A percentile compares a stretch with the other conserved stretches of the same genome.
Conservation (phyloP, 2,888 invertebrate species). For the Drosophila imparisetae region DNA sequence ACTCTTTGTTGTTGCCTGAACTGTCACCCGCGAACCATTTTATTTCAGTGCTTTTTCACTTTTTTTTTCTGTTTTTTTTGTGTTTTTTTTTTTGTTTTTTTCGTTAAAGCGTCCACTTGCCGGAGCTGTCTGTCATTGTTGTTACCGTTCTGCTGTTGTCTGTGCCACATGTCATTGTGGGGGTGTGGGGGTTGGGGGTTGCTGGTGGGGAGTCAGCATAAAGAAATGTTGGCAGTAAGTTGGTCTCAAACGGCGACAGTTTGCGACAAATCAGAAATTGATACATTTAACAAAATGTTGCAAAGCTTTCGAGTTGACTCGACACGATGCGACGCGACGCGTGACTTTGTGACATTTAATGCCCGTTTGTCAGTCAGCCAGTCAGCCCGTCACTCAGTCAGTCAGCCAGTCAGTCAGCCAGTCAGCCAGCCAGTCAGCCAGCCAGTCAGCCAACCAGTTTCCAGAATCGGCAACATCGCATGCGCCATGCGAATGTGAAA, state of each 20-base stretch:
- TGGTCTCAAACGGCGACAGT: slow-evolving; percentile 42
- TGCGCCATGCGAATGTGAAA: slow-evolving; percentile 68
- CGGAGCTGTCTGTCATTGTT: slow-evolving; percentile 46
- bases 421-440: slow-evolving; percentile 4
- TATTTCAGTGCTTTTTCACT: slow-evolving; percentile 11
- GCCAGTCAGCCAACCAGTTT: slow-evolving; percentile 29
- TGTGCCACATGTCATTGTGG: slow-evolving; percentile 52
- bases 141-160: slow-evolving; percentile 32
- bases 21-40: slow-evolving; percentile 57
- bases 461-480: slow-evolving; percentile 34
- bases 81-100: slow-evolving; percentile 8
- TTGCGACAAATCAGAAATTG: slow-evolving; percentile 70
- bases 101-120: slow-evolving; percentile 71
- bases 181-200: slow-evolving; percentile 5
- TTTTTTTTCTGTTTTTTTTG: background rate
- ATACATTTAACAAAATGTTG: slow-evolving; percentile 69
- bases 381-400: slow-evolving; percentile 1
- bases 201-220: background rate
- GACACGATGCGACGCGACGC: slow-evolving; percentile 54
- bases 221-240: slow-evolving; percentile 28
- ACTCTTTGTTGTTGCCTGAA: slow-evolving; percentile 30
- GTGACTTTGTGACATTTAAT: slow-evolving; percentile 78
- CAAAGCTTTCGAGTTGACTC: slow-evolving; percentile 54
- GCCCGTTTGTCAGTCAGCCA: slow-evolving; percentile 65
- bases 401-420: too few species aligned